phyloP scores from a whole-genome alignment of 2,797 vertebrate species.

The Sandelia bainsii region DNA sequence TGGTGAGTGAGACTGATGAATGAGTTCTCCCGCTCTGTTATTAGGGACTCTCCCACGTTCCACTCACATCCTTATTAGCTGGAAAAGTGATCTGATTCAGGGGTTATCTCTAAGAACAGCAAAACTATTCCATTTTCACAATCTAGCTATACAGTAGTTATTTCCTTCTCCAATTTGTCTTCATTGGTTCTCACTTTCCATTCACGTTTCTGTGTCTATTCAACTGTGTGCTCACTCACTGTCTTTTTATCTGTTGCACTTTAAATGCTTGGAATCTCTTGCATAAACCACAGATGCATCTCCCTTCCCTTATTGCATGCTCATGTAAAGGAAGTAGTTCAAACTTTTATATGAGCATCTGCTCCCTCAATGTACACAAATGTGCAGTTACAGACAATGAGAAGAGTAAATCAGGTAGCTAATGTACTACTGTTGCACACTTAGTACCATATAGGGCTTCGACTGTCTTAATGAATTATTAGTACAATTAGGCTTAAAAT shows the following conservation, averaged over 20 bases:
- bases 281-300: not conserved
- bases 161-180: constrained; percentile 37
- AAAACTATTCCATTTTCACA: constrained; percentile 56
- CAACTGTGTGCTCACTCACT: not conserved
- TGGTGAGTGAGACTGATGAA: constrained; percentile 77
- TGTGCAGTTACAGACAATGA: constrained; percentile 13
- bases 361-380: constrained; percentile 3
- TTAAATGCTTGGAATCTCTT: not conserved
- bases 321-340: constrained; percentile 15
- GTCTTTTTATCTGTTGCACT: not conserved
- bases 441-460: constrained; percentile 5
- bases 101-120: constrained; percentile 66
- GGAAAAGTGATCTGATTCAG: constrained; percentile 69
- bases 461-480: constrained; percentile 67
- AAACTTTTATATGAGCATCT: constrained; percentile 26
- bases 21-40: constrained; percentile 75
- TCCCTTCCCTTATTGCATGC: constrained; percentile 6
- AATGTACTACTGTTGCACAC: not conserved
- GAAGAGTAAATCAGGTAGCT: constrained; percentile 18
- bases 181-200: constrained; percentile 18
- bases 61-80: constrained; percentile 68
- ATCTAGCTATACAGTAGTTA: constrained; percentile 16
- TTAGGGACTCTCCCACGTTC: constrained; percentile 67
- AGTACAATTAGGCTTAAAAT: constrained; percentile 57
- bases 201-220: not conserved